Evolutionary conservation across 2,797 vertebrate species (phyloP).

Genomic region (Hippopotamyrus pictus): DNA sequence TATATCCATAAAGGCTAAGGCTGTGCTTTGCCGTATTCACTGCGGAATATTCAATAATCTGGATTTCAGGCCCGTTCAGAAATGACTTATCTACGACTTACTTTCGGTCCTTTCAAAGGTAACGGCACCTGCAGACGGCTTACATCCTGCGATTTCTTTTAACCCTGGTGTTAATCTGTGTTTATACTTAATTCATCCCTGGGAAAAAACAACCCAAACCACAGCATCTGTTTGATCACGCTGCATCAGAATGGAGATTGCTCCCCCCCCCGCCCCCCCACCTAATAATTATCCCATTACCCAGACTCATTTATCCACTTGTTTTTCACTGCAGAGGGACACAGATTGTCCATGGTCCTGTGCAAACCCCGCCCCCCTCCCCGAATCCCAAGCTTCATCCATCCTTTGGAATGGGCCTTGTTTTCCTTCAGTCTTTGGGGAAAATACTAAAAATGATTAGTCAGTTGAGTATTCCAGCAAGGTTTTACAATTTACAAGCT

Average conservation of each 20-base stretch:
- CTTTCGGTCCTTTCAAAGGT: conserved; percentile 25
- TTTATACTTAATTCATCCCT: conserved; percentile 31
- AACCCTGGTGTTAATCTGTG: conserved; percentile 27
- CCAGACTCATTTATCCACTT: conserved; percentile 30
- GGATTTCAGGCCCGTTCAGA: background rate
- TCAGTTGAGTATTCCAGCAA: background rate
- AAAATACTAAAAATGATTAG: background rate
- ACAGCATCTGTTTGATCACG: conserved; percentile 26
- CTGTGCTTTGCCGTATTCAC: background rate
- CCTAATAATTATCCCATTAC: conserved; percentile 38
- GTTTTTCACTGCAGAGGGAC: conserved; percentile 18
- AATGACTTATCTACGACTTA: conserved; percentile 18
- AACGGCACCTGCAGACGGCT: conserved; percentile 20
- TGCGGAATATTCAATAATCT: background rate
- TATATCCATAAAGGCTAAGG: background rate
- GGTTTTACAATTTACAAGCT: background rate
- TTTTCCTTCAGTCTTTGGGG: background rate
- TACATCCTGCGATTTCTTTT: conserved; percentile 22
- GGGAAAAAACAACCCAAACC: background rate
- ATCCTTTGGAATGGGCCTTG: background rate
- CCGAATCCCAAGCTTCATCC: background rate
- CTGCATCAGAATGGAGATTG: conserved; percentile 28
- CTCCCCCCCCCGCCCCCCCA: conserved; percentile 20
- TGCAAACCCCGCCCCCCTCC: background rate
- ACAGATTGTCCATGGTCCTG: conserved; percentile 3